Percentiles rank a stretch among this genome's conserved stretches.
phyloP scores from a whole-genome alignment of 1,140 invertebrate species.

The Neodiprion fabricii region DNA sequence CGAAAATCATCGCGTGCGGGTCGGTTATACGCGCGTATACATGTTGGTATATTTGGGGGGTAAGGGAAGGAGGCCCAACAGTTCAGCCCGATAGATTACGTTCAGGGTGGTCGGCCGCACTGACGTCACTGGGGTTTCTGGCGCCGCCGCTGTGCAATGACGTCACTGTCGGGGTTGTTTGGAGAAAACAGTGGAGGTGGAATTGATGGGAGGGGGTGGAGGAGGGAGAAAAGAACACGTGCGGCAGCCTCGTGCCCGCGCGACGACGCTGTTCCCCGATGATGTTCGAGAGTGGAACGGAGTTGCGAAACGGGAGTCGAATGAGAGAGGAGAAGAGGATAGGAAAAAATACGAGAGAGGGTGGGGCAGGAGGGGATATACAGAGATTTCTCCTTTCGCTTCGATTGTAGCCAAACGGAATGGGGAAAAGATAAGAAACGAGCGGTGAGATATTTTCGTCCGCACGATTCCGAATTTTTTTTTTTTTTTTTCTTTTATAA shows the following conservation, averaged over 20 bases:
- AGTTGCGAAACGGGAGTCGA: too few relatives aligned
- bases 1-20: not conserved
- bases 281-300: too few relatives aligned
- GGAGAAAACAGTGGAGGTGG: not conserved
- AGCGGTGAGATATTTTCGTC: too few relatives aligned
- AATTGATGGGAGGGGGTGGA: constrained; percentile 16
- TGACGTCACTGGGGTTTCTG: constrained; percentile 1
- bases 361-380: too few relatives aligned
- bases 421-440: too few relatives aligned
- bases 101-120: not conserved
- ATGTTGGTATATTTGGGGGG: constrained; percentile 4
- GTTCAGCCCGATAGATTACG: not conserved
- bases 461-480: too few relatives aligned
- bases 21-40: not conserved
- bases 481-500: too few relatives aligned
- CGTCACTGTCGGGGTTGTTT: not conserved
- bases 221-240: not conserved
- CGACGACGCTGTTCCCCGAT: not conserved
- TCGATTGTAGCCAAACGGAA: too few relatives aligned
- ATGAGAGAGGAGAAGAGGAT: too few relatives aligned
- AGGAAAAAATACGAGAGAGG: too few relatives aligned
- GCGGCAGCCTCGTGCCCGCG: not conserved
- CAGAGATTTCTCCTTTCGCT: too few relatives aligned
- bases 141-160: not conserved
- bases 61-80: not conserved